Evolutionary conservation across 1,140 invertebrate species (phyloP), one percentile per base, ranked within the genome.

Genomic region (Monochamus saltuarius): DNA sequence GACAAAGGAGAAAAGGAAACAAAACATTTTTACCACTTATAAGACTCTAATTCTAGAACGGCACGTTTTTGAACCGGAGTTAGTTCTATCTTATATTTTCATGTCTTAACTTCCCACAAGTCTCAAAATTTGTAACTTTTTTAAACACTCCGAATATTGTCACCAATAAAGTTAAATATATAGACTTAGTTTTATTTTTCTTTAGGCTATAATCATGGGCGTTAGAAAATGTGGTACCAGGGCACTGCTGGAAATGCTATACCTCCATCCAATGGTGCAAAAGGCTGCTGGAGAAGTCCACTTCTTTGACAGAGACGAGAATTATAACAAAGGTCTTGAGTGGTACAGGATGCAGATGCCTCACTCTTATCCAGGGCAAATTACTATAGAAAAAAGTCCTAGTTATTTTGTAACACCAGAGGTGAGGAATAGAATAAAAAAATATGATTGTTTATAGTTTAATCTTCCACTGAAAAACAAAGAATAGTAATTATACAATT

Each of bases 361-460:
- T 4, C 85, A 89, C 68, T 94, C 93, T 0, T 90, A 90, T 74
- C 85, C 85, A 56, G 89, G 89, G 17, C 94, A 97, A 79, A 87
- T 98, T 61, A 97, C 95, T 11, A 94, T 99, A 68, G 96, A 99
- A 78, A 98, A 98, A 78, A 97, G 93, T 62, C 96, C 96, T 0
- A 95, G 93, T 69, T 98, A 98, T 80, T 98, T 98, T 79, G 91
- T 98, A 51, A 97, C 94, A 11, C 91, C 93, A 13, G 92, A 96
- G 83, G 95, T 94, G 78, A 63, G 61, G 37, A 11, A 50, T 34
- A 11, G 19, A 4, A 22, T 29, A 49, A 29, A 49, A 22, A 34
- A 19, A 22, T 2, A 49, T 19, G 7, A 49, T 49, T 45, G 17
- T 45, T 9, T 11, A 17, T 13, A 45, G 9, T 13, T 17, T 45